phyloP scores from a whole-genome alignment of 2,113 vertebrate genomes.

The Sminthopsis crassicaudata region DNA sequence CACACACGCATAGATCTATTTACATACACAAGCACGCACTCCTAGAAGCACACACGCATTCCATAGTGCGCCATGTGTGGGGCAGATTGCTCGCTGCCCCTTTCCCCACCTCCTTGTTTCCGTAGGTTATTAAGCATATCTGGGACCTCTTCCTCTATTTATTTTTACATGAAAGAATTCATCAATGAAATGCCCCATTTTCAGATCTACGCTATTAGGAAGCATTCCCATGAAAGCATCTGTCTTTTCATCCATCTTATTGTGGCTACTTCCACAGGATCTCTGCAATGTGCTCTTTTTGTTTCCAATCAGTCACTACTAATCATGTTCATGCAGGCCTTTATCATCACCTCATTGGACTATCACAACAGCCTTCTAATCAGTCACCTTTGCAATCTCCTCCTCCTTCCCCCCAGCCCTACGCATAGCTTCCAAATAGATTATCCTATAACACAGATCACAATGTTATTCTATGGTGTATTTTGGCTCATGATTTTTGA shows the following conservation, averaged over 20 bases:
- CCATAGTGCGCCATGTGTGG: neutral
- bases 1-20: neutral
- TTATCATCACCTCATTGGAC: neutral
- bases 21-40: conserved; percentile 14
- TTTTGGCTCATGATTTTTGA: neutral
- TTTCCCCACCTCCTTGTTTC: neutral
- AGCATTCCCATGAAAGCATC: accelerated
- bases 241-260: neutral
- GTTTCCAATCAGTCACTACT: neutral
- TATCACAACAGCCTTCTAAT: neutral
- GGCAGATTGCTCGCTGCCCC: neutral
- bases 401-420: neutral
- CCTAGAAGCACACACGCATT: neutral
- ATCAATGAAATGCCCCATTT: neutral
- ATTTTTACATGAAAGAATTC: neutral
- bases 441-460: neutral
- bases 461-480: neutral
- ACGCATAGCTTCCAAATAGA: neutral
- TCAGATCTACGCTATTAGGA: neutral
- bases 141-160: neutral
- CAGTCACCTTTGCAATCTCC: neutral
- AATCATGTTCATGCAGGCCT: neutral
- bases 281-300: neutral
- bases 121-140: neutral
- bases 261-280: neutral